phyloP scores from a whole-genome alignment of 2,888 invertebrate genomes.

The Antheraea assamensis region DNA sequence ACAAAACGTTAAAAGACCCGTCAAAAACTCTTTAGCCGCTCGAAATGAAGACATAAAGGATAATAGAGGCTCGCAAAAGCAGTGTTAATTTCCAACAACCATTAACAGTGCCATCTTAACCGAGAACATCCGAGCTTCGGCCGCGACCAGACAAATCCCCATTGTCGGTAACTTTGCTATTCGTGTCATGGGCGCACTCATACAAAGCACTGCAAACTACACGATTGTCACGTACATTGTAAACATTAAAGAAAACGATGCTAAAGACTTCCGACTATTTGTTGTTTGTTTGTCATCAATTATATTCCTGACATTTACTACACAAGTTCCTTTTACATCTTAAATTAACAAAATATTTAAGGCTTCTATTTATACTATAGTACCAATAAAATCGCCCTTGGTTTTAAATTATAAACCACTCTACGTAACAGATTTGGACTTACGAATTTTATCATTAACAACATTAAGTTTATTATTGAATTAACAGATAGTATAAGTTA shows the following conservation, averaged over 20 bases:
- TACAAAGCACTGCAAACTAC: slow-evolving; percentile 33
- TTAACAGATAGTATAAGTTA: slow-evolving; percentile 27
- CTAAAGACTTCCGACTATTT: slow-evolving; percentile 46
- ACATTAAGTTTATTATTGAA: slow-evolving; percentile 25
- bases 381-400: neutral
- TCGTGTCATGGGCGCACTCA: slow-evolving; percentile 55
- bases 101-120: slow-evolving; percentile 65
- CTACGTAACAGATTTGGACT: slow-evolving; percentile 6
- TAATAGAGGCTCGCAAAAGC: slow-evolving; percentile 56
- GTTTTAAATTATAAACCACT: slow-evolving; percentile 5
- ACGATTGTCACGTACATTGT: slow-evolving; percentile 55
- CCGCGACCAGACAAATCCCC: slow-evolving; percentile 54
- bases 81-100: slow-evolving; percentile 64
- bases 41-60: slow-evolving; percentile 68
- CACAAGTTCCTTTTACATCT: slow-evolving; percentile 31
- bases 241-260: slow-evolving; percentile 50
- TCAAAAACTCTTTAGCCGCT: slow-evolving; percentile 37
- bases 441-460: slow-evolving; percentile 10
- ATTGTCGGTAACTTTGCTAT: slow-evolving; percentile 55
- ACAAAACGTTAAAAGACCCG: slow-evolving; percentile 41
- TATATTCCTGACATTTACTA: slow-evolving; percentile 31
- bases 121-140: slow-evolving; percentile 49
- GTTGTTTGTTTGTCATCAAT: slow-evolving; percentile 20
- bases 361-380: neutral
- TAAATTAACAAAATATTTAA: slow-evolving; percentile 17